Base-by-base conservation (phyloP, 2,797 vertebrate genomes). In the Cyprinella venusta region DNA sequence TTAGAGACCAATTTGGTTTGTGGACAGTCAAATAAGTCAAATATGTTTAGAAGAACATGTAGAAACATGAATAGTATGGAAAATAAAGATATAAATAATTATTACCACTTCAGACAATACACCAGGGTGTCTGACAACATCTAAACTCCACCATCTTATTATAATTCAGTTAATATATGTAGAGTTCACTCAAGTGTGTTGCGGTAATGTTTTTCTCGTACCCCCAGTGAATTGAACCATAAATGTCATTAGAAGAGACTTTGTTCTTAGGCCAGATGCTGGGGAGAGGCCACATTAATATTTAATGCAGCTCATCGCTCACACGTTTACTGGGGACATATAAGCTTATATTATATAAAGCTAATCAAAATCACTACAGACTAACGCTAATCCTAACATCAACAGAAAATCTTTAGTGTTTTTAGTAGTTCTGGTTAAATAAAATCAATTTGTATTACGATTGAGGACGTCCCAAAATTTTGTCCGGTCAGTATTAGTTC, bases 201-300 rank as follows among this genome's bases (percentile, higher is more conserved):
- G 21, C 6, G 45, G 15, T 19, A 67, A 26, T 76, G 33, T 67
- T 76, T 19, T 78, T 79, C 63, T 74, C 68, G 48, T 21, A 42
- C 26, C n/a, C n/a, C 12, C 24, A 50, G 19, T 42, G 48, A 76
- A 42, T 15, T 82, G 63, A 56, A 54, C 50, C 48, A 65, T 82
- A 68, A 76, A n/a, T 38, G 81, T 38, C 40, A 70, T 77, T 83
- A 61, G 52, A 63, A 45, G 40, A 83, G 74, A 83, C 81, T 83
- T 83, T 83, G 74, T 77, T 83, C 81, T 77, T 21, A 16, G 52
- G 40, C 38, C 13, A 24, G 5, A 24, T 63, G 21, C 45, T 77
- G 3, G 52, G 63, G 65, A 77, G 52, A 77, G 81, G 64, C 40
- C 19, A 40, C 16, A 83, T 83, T 83, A 71, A 63, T 83, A 78